Conservation (phyloP, 1,140 invertebrate species). For the Neuroterus valhalla region DNA sequence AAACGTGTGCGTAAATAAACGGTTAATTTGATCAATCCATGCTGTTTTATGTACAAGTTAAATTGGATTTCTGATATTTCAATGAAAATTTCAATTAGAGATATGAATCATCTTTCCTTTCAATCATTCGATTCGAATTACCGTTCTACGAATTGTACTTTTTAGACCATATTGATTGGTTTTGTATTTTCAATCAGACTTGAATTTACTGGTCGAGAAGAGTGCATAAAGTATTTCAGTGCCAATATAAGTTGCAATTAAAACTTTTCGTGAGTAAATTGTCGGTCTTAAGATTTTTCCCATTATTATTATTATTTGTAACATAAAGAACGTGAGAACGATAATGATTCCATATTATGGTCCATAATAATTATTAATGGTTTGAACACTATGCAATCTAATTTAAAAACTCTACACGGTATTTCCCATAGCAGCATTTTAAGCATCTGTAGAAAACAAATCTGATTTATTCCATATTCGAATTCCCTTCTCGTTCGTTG, state of each 20-base stretch:
- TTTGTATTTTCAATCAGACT: neutral
- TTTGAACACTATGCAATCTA: no score
- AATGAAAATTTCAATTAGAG: constrained; percentile 7
- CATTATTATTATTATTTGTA: no score
- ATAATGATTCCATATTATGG: no score
- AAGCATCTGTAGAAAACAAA: neutral
- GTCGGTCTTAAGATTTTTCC: no score
- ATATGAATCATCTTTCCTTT: constrained; percentile 3
- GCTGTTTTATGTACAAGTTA: neutral
- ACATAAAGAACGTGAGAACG: no score
- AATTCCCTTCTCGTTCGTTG: neutral
- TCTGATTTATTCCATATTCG: constrained; percentile 22
- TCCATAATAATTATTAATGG: no score
- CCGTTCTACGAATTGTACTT: neutral
- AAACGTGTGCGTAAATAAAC: constrained; percentile 12
- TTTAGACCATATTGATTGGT: neutral
- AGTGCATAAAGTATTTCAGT: no score
- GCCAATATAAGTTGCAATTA: no score
- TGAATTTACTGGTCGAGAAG: no score
- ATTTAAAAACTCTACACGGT: no score
- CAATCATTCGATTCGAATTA: neutral
- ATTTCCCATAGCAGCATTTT: no score
- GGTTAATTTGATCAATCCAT: neutral
- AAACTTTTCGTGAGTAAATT: no score
- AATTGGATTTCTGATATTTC: constrained; percentile 1